Evolutionary conservation across 2,113 vertebrate genomes (phyloP), one percentile per base, ranked within the genome.

Genomic region (Vicugna pacos): DNA sequence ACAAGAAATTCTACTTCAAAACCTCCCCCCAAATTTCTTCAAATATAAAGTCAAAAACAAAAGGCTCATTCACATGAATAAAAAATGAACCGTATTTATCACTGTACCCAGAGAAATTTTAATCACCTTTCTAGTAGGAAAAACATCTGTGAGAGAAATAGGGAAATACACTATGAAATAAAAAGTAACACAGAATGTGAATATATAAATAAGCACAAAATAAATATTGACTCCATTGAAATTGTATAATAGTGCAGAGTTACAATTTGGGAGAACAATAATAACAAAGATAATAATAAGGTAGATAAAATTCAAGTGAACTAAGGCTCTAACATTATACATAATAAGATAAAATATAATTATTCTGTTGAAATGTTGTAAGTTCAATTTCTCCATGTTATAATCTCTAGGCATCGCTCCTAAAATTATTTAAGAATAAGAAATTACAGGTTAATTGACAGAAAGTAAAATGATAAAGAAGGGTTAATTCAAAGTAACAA

Each of bases 311-410:
- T 48, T 70, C 19, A 35, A 76, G 50, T n/a, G 32, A 52, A 38
- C 6, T 83, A 38, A 77, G 4, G 32, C 2, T 60, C 15, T 20
- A 88, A 26, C 15, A 28, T 70, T 24, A 42, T 62, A 46, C 15
- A 91, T 80, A 80, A 80, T 79, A 80, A 22, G 7, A 62, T 54
- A 42, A 50, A 85, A 83, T 76, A 83, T 58, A 67, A 91, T 28
- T 62, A 69, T 76, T 28, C n/a, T 22, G 2, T 54, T 67, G 6
- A 58, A 89, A 65, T 48, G 2, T 77, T 52, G 32, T 56, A 38
- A 58, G 20, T 35, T 54, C n/a, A 62, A 12, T 62, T 52, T 4
- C 38, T 52, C 62, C 15, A 32, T 42, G 2, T 52, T 84, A 2
- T 64, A 64, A 54, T 64, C 30, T 54, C 20, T 70, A 70, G 16